These are phyloP conservation scores for Lepetodrilus schrolli DNA, from an alignment of 2,888 invertebrate genomes.

Conservation along the genomic window DNA sequence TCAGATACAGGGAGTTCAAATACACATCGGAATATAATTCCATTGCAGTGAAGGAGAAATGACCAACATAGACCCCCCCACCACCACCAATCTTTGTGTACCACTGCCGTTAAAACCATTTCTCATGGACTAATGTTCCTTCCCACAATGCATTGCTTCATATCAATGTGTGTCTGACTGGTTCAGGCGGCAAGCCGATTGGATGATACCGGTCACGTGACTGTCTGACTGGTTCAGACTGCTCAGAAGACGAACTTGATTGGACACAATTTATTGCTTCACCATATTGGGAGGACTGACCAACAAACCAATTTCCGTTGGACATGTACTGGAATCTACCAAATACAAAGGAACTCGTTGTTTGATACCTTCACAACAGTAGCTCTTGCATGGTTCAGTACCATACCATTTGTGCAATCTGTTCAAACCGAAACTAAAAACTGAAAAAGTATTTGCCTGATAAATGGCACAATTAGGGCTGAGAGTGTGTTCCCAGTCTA, in stretches of 20 bases:
- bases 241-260: too few relatives aligned
- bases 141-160: slow-evolving; percentile 25
- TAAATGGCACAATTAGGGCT: neutral
- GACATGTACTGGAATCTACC: neutral
- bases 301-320: slow-evolving; percentile 14
- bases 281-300: neutral
- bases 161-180: neutral
- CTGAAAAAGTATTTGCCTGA: slow-evolving; percentile 21
- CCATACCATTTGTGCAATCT: neutral
- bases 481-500: neutral
- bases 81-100: neutral
- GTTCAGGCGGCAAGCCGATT: too few relatives aligned
- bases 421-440: slow-evolving; percentile 8
- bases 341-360: neutral
- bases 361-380: neutral
- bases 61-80: neutral
- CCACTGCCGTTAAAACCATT: neutral
- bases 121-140: slow-evolving; percentile 18
- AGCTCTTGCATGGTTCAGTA: neutral
- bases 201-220: slow-evolving; percentile 8
- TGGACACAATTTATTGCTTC: neutral
- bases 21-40: slow-evolving; percentile 14
- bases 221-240: too few relatives aligned
- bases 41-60: slow-evolving; percentile 3
- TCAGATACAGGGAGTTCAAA: slow-evolving; percentile 9